phyloP scores from a whole-genome alignment of 2,797 vertebrate genomes.

The Chelmon rostratus region DNA sequence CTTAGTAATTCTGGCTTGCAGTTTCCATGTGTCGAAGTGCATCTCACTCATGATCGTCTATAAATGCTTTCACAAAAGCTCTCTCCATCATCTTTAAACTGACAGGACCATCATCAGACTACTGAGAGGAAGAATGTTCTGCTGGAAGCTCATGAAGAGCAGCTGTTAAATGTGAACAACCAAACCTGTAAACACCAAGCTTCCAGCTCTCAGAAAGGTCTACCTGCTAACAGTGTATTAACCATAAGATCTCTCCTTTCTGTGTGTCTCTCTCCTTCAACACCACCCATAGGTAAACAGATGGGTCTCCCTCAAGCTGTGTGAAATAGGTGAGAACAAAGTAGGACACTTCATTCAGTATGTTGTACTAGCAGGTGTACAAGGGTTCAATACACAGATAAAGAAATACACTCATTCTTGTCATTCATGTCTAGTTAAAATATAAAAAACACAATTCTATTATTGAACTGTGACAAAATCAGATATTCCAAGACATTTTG shows the following conservation, averaged over 20 bases:
- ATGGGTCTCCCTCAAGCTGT: constrained; percentile 87
- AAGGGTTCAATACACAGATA: background rate
- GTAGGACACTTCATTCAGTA: background rate
- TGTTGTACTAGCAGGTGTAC: background rate
- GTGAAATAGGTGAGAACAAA: constrained; percentile 87
- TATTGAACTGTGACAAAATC: background rate
- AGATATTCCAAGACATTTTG: background rate
- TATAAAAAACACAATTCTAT: background rate
- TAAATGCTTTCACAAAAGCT: background rate
- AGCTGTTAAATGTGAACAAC: background rate
- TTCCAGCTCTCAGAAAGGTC: background rate
- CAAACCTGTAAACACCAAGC: background rate
- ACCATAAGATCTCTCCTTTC: background rate
- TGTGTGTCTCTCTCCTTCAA: constrained; percentile 12
- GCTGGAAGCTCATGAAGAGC: background rate
- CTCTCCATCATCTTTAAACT: background rate
- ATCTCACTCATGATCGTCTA: background rate
- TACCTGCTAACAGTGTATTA: background rate
- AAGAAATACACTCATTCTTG: background rate
- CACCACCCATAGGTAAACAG: constrained; percentile 87
- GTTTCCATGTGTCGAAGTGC: too few species aligned
- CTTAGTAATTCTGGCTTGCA: too few species aligned
- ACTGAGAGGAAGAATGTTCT: background rate
- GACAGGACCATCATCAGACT: background rate
- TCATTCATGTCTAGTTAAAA: background rate